Base-by-base conservation (phyloP, 23 tunicate genomes). In the Trididemnum clinides region DNA sequence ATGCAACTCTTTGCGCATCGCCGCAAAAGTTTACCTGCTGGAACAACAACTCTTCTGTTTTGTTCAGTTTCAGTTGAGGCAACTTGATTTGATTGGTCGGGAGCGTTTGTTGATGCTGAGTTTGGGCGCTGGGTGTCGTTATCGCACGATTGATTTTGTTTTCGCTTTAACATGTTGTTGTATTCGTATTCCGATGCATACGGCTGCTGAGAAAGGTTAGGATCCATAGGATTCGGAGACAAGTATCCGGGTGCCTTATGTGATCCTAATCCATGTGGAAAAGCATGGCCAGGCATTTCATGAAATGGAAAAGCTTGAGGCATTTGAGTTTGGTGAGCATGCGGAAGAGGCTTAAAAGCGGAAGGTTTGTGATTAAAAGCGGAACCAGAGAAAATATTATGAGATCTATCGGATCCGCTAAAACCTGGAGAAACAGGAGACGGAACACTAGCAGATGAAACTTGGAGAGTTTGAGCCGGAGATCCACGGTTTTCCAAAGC, bases 1-100 rank as follows among this genome's bases (percentile, higher is more conserved):
- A 62, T 12, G 69, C 75, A 69, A 6, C n/a, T n/a, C n/a, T n/a
- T n/a, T n/a, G n/a, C n/a, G n/a, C n/a, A n/a, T n/a, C n/a, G n/a
- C n/a, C n/a, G 23, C 15, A 18, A 22, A 62, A 25, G 78, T 78
- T 71, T 64, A 93, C 98, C 98, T 83, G 98, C 98, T 50, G 98
- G 98, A 0, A 93, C 98, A 33, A 93, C 84, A 1, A 93, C 98
- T 23, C 92, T 69, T 38, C 87, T 92, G 38, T 57, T 33, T 2
- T 79, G 90, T n/a, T 87, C 97, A 0, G 65, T 62, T 34, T 84
- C 91, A n/a, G n/a, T n/a, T 33, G 57, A 30, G 39, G 32, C 6
- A 34, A 4, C 72, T 72, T 33, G 86, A 30, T 30, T 33, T 35
- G 33, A 39, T 58, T 31, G 57, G 18, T 57, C 87, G 23, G 28